phyloP scores from a whole-genome alignment of 2,888 invertebrate species.

The Netelia fuscicornis region DNA sequence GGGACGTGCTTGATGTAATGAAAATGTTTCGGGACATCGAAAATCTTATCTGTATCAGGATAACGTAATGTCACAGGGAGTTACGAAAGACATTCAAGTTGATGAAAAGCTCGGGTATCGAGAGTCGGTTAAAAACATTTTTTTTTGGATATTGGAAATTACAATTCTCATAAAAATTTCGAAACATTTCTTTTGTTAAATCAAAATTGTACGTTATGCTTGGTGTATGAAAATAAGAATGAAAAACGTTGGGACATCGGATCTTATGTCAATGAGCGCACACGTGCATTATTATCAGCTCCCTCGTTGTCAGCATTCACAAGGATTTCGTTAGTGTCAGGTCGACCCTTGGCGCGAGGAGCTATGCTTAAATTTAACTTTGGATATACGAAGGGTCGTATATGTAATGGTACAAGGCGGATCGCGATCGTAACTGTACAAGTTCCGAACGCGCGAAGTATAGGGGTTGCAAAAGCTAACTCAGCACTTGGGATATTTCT shows the following conservation, averaged over 20 bases:
- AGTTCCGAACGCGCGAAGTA: slow-evolving; percentile 48
- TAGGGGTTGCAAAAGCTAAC: slow-evolving; percentile 73
- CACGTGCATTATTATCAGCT: background rate
- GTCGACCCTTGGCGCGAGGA: slow-evolving; percentile 42
- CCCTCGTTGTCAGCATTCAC: slow-evolving; percentile 26
- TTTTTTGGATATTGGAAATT: no score
- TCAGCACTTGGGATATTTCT: slow-evolving; percentile 81
- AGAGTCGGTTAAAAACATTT: no score
- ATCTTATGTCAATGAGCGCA: background rate
- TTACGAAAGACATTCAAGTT: background rate
- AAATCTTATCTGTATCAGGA: background rate
- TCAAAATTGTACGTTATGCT: background rate
- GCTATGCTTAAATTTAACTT: slow-evolving; percentile 51
- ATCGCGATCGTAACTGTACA: slow-evolving; percentile 31
- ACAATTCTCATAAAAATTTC: background rate
- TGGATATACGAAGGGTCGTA: slow-evolving; percentile 43
- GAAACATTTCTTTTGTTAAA: background rate
- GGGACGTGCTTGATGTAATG: slow-evolving; percentile 56
- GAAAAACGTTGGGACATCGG: slow-evolving; percentile 26
- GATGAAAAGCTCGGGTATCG: background rate
- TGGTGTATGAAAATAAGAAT: background rate
- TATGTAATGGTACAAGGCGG: background rate
- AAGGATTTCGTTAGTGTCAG: slow-evolving; percentile 73
- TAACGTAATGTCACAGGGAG: background rate
- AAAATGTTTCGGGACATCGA: slow-evolving; percentile 29